These are phyloP conservation scores for Dicrostonyx torquatus DNA, from an alignment of 2,797 vertebrate species.

Conservation along the genomic window DNA sequence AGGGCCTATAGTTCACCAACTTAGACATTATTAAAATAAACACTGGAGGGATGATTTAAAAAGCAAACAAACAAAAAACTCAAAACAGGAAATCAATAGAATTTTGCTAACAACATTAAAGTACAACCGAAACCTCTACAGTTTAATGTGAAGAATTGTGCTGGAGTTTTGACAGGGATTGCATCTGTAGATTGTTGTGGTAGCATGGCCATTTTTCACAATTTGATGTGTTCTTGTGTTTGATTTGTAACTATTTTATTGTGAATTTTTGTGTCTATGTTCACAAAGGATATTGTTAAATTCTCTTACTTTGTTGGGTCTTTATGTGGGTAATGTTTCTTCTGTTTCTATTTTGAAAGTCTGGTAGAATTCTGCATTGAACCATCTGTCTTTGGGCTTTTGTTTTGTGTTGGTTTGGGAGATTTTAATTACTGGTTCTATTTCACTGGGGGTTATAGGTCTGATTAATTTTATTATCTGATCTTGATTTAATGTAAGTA, in stretches of 20 bases:
- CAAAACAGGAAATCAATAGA: background rate
- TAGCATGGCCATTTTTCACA: no score
- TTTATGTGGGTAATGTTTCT: background rate
- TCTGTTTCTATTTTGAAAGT: background rate
- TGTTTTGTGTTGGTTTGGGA: background rate
- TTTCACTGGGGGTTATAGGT: background rate
- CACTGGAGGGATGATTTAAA: background rate
- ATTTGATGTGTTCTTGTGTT: background rate
- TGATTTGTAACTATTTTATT: background rate
- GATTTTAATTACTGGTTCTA: background rate
- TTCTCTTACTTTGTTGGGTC: background rate
- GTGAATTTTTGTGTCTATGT: background rate
- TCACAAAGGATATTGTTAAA: background rate
- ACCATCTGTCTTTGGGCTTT: background rate
- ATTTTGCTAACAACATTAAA: background rate
- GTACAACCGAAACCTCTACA: background rate
- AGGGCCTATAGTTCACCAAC: background rate
- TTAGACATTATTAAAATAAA: background rate
- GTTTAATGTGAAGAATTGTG: background rate
- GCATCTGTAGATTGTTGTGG: no score
- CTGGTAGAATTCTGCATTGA: background rate
- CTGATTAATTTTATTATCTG: background rate
- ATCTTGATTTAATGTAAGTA: background rate
- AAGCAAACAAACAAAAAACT: background rate
- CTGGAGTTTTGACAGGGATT: no score